Percentiles rank a stretch among this genome's conserved stretches.
These are phyloP conservation scores for Hermodice carunculata DNA, from an alignment of 2,888 invertebrate species.

Conservation along the genomic window DNA sequence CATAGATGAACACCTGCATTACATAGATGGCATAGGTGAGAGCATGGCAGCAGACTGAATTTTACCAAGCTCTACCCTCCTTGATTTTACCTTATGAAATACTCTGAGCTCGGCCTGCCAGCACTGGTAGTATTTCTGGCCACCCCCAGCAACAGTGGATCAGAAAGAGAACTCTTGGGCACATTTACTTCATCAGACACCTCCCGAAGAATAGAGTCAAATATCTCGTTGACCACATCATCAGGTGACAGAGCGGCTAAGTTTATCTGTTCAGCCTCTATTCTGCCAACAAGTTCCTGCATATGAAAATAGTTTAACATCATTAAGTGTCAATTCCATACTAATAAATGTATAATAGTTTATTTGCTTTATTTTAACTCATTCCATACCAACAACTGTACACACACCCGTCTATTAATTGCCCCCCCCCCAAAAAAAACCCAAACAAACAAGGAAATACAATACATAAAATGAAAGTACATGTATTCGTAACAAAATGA, in stretches of 20 bases:
- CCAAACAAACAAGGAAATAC: too few species aligned
- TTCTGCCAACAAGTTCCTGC: constrained; percentile 59
- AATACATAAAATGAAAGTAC: too few species aligned
- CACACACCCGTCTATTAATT: too few species aligned
- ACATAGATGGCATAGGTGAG: too few species aligned
- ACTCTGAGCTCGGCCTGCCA: constrained; percentile 69
- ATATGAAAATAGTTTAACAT: constrained; percentile 21
- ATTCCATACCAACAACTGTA: too few species aligned
- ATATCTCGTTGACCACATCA: constrained; percentile 64
- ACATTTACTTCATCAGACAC: constrained; percentile 69
- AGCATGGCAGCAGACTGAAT: too few species aligned
- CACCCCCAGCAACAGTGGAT: constrained; percentile 65
- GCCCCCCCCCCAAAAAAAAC: too few species aligned
- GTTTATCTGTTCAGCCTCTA: constrained; percentile 51
- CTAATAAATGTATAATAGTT: too few species aligned
- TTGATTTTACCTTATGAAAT: constrained; percentile 61
- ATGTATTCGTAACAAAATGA: too few species aligned
- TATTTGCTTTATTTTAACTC: too few species aligned
- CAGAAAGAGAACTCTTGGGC: constrained; percentile 49
- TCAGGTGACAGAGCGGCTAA: constrained; percentile 41
- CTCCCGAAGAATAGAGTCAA: constrained; percentile 67
- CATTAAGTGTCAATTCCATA: too few species aligned
- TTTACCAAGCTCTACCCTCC: neutral
- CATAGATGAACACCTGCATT: too few species aligned
- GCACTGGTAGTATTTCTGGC: constrained; percentile 63